Percentiles rank a stretch among this genome's conserved stretches.
Conservation (phyloP, 2,888 invertebrate species). For the Cataglyphis cursor region DNA sequence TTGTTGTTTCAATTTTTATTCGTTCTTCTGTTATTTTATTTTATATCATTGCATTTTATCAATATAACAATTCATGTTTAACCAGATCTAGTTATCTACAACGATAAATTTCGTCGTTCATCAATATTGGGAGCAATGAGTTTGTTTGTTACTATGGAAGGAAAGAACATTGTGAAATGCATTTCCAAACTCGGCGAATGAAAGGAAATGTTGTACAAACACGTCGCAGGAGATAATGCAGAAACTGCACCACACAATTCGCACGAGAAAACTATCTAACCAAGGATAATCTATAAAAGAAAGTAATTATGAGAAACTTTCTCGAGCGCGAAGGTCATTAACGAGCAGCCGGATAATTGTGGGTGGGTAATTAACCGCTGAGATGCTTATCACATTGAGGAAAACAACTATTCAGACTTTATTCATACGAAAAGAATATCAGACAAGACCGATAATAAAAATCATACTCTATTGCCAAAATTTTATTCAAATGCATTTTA, state of each 20-base stretch:
- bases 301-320: constrained; percentile 84
- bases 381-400: constrained; percentile 65
- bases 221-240: constrained; percentile 38
- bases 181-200: constrained; percentile 62
- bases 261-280: constrained; percentile 62
- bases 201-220: constrained; percentile 66
- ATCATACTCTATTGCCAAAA: not conserved
- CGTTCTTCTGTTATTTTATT: not conserved
- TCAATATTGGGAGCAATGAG: not conserved
- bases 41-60: not conserved
- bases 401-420: constrained; percentile 63
- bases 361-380: constrained; percentile 65
- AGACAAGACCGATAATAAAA: constrained; percentile 6
- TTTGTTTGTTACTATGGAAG: not conserved
- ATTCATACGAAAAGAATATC: not conserved
- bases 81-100: not conserved
- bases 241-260: constrained; percentile 63
- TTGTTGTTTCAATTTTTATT: not conserved
- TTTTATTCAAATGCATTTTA: not conserved
- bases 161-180: constrained; percentile 19
- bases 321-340: constrained; percentile 84
- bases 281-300: constrained; percentile 78
- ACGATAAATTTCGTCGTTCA: not conserved
- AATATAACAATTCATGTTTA: not conserved
- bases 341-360: constrained; percentile 74